Evolutionary conservation across 2,797 vertebrate species (phyloP).

Genomic region (Muscicapa striata): DNA sequence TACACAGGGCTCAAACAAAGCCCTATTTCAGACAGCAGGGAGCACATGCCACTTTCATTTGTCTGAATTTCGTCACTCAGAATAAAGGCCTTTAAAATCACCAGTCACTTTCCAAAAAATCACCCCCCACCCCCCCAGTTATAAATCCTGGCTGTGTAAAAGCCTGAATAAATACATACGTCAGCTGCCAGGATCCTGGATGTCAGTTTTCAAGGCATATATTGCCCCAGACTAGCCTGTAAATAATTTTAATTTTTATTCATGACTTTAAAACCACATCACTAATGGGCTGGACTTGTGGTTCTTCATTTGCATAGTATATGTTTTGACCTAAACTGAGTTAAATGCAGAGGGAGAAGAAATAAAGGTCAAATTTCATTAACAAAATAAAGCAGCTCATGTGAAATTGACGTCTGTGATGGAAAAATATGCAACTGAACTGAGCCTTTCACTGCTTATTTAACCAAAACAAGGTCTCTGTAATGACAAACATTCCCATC

Average conservation of each 20-base stretch:
- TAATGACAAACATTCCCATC: slow-evolving; percentile 68
- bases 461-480: slow-evolving; percentile 62
- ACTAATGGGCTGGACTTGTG: slow-evolving; percentile 41
- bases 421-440: slow-evolving; percentile 23
- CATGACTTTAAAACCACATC: slow-evolving; percentile 56
- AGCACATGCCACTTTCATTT: slow-evolving; percentile 20
- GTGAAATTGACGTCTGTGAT: slow-evolving; percentile 10
- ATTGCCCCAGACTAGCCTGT: slow-evolving; percentile 45
- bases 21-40: background rate
- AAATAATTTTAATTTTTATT: slow-evolving; percentile 60
- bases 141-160: slow-evolving; percentile 36
- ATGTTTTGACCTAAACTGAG: slow-evolving; percentile 45
- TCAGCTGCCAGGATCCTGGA: slow-evolving; percentile 22
- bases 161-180: slow-evolving; percentile 13
- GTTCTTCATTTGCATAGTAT: slow-evolving; percentile 63
- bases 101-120: background rate
- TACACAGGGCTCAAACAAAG: background rate
- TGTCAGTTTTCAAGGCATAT: slow-evolving; percentile 36
- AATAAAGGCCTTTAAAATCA: slow-evolving; percentile 49
- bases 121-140: background rate
- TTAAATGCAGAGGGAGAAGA: slow-evolving; percentile 32
- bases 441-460: slow-evolving; percentile 41
- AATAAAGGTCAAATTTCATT: slow-evolving; percentile 39
- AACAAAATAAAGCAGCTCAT: slow-evolving; percentile 59
- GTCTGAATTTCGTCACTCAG: slow-evolving; percentile 33